Base-by-base conservation (phyloP, 2,797 vertebrate genomes). In the Amazona ochrocephala region DNA sequence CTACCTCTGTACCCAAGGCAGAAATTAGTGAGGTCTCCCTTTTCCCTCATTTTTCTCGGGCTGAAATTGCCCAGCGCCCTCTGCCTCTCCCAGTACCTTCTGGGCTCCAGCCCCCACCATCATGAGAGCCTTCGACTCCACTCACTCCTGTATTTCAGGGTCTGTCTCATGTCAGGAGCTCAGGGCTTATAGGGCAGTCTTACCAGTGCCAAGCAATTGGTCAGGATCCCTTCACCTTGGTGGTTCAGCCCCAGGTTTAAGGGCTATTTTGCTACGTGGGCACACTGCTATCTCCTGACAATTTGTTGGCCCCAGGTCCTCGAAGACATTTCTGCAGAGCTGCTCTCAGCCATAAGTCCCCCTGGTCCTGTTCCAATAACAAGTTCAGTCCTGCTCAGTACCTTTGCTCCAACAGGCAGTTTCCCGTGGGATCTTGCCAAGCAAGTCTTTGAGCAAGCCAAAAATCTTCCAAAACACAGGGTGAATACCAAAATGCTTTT, bases 291-390 rank as follows among this genome's bases (percentile, higher is more conserved):
- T 5, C 0, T 51, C 18, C 30, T 44, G 27, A 24, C 11, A 19
- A 72, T 11, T 41, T 79, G 4, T 24, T 90, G 44, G 8, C 3
- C 24, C 7, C 19, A 20, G 16, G 2, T 20, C 3, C 2, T 11
- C 20, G 19, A 50, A 20, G 5, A 44, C 3, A 45, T 48, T 67
- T 92, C 44, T 85, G 18, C 22, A 72, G 23, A 73, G 3, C 20
- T 58, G 8, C 13, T 71, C 20, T 68, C 29, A 61, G 4, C 10
- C 6, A n/a, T 30, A 32, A 72, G 6, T 9, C 7, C 44, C 56
- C 2, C 7, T 51, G 51, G 1, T 30, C 23, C 13, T 75, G 7
- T 48, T 71, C 22, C 53, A 66, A 8, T 3, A 2, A 0, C 65
- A 11, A 65, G 14, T 27, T 85, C 67, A 30, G 6, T 3, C 29